phyloP scores from a whole-genome alignment of 2,888 invertebrate species.

The Falcaria lacertinaria region DNA sequence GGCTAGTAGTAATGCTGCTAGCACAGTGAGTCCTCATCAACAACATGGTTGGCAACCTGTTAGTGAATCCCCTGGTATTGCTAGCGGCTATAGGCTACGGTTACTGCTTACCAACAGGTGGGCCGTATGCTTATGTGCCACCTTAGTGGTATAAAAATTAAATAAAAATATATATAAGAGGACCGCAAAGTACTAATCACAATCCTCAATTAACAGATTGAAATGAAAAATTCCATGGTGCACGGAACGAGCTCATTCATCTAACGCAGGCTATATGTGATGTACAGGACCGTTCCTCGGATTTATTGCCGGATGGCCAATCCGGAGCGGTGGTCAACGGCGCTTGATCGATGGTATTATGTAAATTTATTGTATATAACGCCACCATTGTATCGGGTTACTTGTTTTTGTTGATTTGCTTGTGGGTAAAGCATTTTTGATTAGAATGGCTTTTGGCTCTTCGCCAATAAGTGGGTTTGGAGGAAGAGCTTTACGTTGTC shows the following conservation, averaged over 20 bases:
- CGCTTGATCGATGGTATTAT: slow-evolving; percentile 52
- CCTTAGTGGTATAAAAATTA: too few species aligned
- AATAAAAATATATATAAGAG: too few species aligned
- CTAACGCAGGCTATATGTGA: slow-evolving; percentile 16
- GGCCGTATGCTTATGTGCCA: too few species aligned
- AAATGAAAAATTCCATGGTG: slow-evolving; percentile 42
- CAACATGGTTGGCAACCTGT: too few species aligned
- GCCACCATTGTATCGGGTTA: slow-evolving; percentile 22
- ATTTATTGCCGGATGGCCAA: slow-evolving; percentile 49
- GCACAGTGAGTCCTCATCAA: too few species aligned
- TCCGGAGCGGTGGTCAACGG: slow-evolving; percentile 42
- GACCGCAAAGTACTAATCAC: too few species aligned
- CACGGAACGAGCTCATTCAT: slow-evolving; percentile 32
- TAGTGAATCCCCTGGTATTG: too few species aligned
- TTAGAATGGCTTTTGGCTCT: background rate
- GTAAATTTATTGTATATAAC: slow-evolving; percentile 28
- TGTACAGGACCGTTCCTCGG: slow-evolving; percentile 32
- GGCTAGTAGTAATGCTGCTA: too few species aligned
- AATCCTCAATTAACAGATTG: slow-evolving; percentile 21
- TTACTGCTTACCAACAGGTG: too few species aligned
- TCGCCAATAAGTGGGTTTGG: too few species aligned
- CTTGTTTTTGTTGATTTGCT: slow-evolving; percentile 12
- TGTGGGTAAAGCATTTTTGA: background rate
- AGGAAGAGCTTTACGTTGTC: too few species aligned
- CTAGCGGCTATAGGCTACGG: too few species aligned